Evolutionary conservation across 2,797 vertebrate species (phyloP).

Genomic region (Xiphorhynchus erythropygius): DNA sequence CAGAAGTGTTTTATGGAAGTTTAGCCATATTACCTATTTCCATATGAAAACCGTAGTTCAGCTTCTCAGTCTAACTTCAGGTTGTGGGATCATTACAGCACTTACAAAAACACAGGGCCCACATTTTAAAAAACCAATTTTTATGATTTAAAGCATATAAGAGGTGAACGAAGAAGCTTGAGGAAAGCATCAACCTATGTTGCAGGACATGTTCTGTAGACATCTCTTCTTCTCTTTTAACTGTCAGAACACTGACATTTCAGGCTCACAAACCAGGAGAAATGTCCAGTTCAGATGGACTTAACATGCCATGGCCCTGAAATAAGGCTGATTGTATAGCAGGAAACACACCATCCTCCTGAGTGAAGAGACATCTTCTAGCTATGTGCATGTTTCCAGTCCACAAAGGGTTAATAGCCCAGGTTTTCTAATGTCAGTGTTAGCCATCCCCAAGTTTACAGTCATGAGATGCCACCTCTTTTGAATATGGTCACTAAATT

Average conservation of each 20-base stretch:
- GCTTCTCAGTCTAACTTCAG: not conserved
- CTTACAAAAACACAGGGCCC: not conserved
- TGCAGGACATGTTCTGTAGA: accelerated
- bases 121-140: not conserved
- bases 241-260: not conserved
- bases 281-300: not conserved
- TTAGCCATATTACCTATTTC: not conserved
- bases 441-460: not conserved
- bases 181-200: not conserved
- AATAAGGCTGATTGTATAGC: accelerated
- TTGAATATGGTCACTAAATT: not conserved
- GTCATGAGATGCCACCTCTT: not conserved
- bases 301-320: accelerated
- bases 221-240: not conserved
- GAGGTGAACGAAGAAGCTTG: not conserved
- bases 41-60: not conserved
- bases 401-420: not conserved
- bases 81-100: not conserved
- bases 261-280: not conserved
- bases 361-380: not conserved
- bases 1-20: not conserved
- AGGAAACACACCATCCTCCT: accelerated
- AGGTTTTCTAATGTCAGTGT: not conserved
- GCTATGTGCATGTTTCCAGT: not conserved
- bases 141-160: not conserved